Base-by-base conservation (phyloP, 2,888 invertebrate genomes). In the Drosophila prolongata region DNA sequence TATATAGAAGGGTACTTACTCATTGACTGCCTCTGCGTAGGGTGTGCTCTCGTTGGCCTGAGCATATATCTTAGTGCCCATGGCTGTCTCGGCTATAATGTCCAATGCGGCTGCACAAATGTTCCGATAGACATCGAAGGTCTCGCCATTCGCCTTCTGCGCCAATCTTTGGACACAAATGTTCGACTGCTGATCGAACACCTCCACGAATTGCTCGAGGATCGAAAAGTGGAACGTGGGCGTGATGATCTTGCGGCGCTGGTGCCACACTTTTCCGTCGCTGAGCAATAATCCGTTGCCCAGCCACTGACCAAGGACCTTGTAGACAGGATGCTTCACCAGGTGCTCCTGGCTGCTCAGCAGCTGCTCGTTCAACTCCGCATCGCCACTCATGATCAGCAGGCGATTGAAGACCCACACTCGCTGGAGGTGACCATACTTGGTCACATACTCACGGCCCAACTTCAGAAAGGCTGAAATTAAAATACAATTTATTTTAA, bases 181-280 rank as follows among this genome's bases (percentile, higher is more conserved):
- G 30, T 92, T 91, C 5, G 94, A 93, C 74, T 95, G 95, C 68
- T 94, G 94, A 81, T 96, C 94, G 87, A 96, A 96, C 0, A 95
- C 94, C 3, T 94, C 94, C 8, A 95, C 91, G 89, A 96, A 96
- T 77, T 95, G 94, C 81, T 96, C 95, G 47, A 96, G 91, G 61
- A 96, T 96, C 81, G 95, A 95, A 89, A 96, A 96, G 90, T 97
- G 96, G 90, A 96, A 97, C 0, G 96, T 94, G 2, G 96, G 96
- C 0, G 96, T 96, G 56, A 96, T 91, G 68, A 96, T 94, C 90
- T 95, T 95, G 37, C 96, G 93, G 24, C 95, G 93, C 1, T 91
- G 92, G 80, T 93, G 94, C 96, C 96, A 97, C 91, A 94, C 94
- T 1, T 90, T 76, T 35, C 90, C 91, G 35, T 87, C 85, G 68